A percentile compares a stretch with the other conserved stretches of the same genome.
These are phyloP conservation scores for Anniella stebbinsi DNA, from an alignment of 2,797 vertebrate genomes.

Conservation along the genomic window DNA sequence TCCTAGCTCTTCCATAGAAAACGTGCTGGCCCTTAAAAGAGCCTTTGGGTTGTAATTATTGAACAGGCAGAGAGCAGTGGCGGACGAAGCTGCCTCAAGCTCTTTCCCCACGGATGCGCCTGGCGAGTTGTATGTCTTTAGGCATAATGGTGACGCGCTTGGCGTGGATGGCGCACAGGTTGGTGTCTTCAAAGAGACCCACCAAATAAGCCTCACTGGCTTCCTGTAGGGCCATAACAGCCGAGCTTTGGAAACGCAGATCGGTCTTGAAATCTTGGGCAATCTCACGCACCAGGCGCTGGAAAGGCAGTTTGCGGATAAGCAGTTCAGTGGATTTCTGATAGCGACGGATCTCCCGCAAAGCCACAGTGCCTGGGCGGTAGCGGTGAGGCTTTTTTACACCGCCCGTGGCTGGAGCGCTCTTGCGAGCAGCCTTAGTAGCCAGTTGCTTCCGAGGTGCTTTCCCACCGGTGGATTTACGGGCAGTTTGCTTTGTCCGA, in stretches of 20 bases:
- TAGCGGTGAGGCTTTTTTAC: slow-evolving; percentile 91
- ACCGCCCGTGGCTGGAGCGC: slow-evolving; percentile 87
- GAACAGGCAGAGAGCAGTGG: no score
- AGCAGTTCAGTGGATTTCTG: not conserved
- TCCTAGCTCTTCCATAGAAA: no score
- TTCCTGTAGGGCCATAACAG: slow-evolving; percentile 5
- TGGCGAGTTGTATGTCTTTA: slow-evolving; percentile 91
- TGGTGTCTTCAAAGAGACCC: slow-evolving; percentile 90
- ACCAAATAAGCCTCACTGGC: slow-evolving; percentile 82
- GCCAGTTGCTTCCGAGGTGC: slow-evolving; percentile 89
- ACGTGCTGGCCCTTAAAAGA: slow-evolving; percentile 72
- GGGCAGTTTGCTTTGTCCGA: not conserved
- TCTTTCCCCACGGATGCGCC: slow-evolving; percentile 83
- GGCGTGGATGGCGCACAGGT: slow-evolving; percentile 90
- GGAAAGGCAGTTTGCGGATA: slow-evolving; percentile 15
- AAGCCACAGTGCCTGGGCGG: slow-evolving; percentile 78
- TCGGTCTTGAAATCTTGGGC: slow-evolving; percentile 17
- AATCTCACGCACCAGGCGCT: not conserved
- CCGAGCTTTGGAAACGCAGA: slow-evolving; percentile 20
- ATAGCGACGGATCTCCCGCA: slow-evolving; percentile 53
- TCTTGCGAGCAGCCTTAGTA: slow-evolving; percentile 90
- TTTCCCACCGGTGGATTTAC: slow-evolving; percentile 85
- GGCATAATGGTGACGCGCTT: slow-evolving; percentile 92
- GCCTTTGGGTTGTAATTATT: no score
- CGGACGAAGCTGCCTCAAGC: no score